Conservation (phyloP, 1,140 invertebrate genomes). For the Saccostrea glomerata region DNA sequence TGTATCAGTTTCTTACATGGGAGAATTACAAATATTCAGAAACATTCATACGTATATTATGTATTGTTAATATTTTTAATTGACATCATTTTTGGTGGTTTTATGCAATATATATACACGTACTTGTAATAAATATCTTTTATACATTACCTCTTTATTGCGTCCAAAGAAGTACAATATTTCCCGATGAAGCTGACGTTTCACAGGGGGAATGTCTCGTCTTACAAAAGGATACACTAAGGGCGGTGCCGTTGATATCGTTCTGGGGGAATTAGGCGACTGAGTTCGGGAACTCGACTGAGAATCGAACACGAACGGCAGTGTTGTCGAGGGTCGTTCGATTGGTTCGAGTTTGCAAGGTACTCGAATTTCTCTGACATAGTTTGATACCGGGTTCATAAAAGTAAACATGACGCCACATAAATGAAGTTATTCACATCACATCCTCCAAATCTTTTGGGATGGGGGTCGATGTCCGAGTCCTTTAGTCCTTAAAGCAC, state of each 20-base stretch:
- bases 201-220: not conserved
- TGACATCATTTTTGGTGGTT: too few relatives aligned
- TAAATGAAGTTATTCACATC: not conserved
- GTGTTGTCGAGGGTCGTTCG: not conserved
- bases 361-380: conserved; percentile 11
- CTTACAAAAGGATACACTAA: not conserved
- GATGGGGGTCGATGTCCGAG: too few relatives aligned
- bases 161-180: conserved; percentile 21
- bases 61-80: too few relatives aligned
- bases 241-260: not conserved
- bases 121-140: too few relatives aligned
- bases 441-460: not conserved
- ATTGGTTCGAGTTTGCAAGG: conserved; percentile 9
- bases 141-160: conserved; percentile 8
- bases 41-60: too few relatives aligned
- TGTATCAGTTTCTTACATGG: too few relatives aligned
- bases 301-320: conserved; percentile 21
- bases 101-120: too few relatives aligned
- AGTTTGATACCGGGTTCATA: conserved; percentile 26
- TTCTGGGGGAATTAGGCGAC: not conserved
- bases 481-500: not conserved
- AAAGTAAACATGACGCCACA: conserved; percentile 6
- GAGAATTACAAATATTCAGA: too few relatives aligned
- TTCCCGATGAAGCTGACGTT: conserved; percentile 24
- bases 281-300: not conserved